A percentile compares a stretch with the other conserved stretches of the same genome.
Evolutionary conservation across 2,797 vertebrate species (phyloP).

Genomic region (Ctenopoma kingsleyae): DNA sequence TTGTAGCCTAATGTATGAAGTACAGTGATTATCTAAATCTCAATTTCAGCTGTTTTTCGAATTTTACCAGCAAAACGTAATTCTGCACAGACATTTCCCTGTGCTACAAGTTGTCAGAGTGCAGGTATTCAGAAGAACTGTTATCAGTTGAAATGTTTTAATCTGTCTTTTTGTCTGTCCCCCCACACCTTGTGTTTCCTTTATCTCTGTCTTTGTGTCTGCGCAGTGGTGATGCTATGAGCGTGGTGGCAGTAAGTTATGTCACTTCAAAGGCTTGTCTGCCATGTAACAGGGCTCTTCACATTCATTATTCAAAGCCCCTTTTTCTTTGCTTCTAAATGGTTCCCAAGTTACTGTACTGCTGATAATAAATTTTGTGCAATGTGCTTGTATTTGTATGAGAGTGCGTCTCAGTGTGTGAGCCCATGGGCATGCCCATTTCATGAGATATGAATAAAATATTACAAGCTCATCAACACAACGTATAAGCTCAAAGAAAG

Average conservation of each 20-base stretch:
- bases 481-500: slow-evolving; percentile 10
- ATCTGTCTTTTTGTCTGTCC: slow-evolving; percentile 43
- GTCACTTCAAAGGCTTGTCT: slow-evolving; percentile 83
- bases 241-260: slow-evolving; percentile 78
- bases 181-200: slow-evolving; percentile 27
- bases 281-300: slow-evolving; percentile 78
- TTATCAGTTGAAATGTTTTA: slow-evolving; percentile 53
- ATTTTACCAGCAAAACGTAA: slow-evolving; percentile 15
- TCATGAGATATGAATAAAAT: slow-evolving; percentile 51
- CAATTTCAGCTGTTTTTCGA: slow-evolving; percentile 30
- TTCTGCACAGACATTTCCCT: not conserved
- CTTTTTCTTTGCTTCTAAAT: slow-evolving; percentile 78
- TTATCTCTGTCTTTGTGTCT: slow-evolving; percentile 70
- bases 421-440: slow-evolving; percentile 18
- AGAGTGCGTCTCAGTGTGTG: slow-evolving; percentile 12
- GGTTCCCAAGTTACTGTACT: slow-evolving; percentile 76
- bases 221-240: slow-evolving; percentile 63
- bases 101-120: slow-evolving; percentile 36
- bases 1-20: slow-evolving; percentile 9
- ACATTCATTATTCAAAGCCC: slow-evolving; percentile 81
- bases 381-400: slow-evolving; percentile 21
- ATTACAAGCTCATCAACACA: slow-evolving; percentile 14
- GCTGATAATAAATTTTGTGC: slow-evolving; percentile 63
- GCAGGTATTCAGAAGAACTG: slow-evolving; percentile 17
- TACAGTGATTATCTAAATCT: slow-evolving; percentile 7